Evolutionary conservation across 2,113 vertebrate species (phyloP).

Genomic region (Pan troglodytes): NHGRI_mPanTro3-v2.1_pri NC_086015.1:13798001-13798500

Average conservation of each 20-base stretch:
- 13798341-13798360: not conserved
- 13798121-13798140: not conserved
- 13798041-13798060: not conserved
- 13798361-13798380: too few species aligned
- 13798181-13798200: not conserved
- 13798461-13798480: constrained; percentile 86
- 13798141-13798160: not conserved
- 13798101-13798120: not conserved
- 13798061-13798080: not conserved
- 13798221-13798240: not conserved
- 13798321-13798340: not conserved
- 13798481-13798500: not conserved
- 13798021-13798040: not conserved
- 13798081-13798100: not conserved
- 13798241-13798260: not conserved
- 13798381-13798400: constrained; percentile 95
- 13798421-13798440: constrained; percentile 98
- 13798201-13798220: constrained; percentile 10
- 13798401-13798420: constrained; percentile 99
- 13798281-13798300: not conserved
- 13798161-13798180: constrained; percentile 24
- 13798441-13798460: constrained; percentile 98
- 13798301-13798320: not conserved
- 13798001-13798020: not conserved
- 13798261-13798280: not conserved